Evolutionary conservation across 2,888 invertebrate species (phyloP), one percentile per base, ranked within the genome.

Genomic region (Eilema griseolum): DNA sequence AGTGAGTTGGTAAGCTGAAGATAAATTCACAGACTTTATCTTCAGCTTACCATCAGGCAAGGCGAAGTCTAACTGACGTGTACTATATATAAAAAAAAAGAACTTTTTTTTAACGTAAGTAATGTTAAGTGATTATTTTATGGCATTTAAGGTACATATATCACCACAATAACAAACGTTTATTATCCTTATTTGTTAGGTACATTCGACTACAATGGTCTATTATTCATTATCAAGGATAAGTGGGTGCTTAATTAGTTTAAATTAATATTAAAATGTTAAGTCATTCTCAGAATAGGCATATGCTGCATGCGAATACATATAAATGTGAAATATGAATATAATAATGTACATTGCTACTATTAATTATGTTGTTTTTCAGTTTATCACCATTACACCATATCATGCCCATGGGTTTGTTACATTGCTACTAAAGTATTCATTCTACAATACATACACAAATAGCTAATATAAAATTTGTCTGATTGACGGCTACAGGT

Each of bases 221-320:
- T 12, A 23, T 65, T 65, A 31, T 65, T 56, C 23, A 65, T 52
- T 31, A 65, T 65, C 28, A 56, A 65, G 64, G 52, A 65, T 28
- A 52, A 26, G 11, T 23, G 24, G 16, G 20, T 20, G 10, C 16
- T 41, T 26, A 62, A 62, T 62, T 62, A 41, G 20, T 26, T 41
- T 20, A 3, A 52, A n/a, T 52, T n/a, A 52, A 52, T n/a, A 62
- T 10, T 41, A 41, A 62, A 41, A 24, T 26, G 24, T 41, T 24
- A 62, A 41, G 20, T 41, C 31, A 52, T 52, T 16, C 52, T 52
- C 10, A n/a, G 52, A 52, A 10, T 52, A 10, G 52, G 52, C n/a
- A n/a, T n/a, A 52, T 52, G n/a, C 20, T 52, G 20, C 41, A 41
- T 16, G 41, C 20, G 52, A 52, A 52, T 52, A 4, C 4, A 46